Conservation (phyloP, 2,113 vertebrate genomes). For the Seriola dumerili region DNA sequence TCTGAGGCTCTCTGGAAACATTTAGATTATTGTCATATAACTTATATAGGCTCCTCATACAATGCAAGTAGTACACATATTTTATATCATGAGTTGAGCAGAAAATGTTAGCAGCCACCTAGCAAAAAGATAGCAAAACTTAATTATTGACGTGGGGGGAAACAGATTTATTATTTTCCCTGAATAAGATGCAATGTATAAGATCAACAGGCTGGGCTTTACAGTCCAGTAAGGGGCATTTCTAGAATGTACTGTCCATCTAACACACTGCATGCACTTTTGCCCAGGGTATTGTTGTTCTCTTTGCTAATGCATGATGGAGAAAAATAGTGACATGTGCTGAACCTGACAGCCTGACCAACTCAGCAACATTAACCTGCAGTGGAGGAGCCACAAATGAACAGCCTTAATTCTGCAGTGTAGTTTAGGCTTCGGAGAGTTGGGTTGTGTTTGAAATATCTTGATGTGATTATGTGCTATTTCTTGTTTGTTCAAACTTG, state of each 20-base stretch:
- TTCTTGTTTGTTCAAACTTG: background rate
- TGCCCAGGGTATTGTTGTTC: background rate
- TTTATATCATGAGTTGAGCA: background rate
- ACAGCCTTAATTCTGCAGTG: background rate
- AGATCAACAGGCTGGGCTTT: background rate
- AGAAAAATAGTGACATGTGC: background rate
- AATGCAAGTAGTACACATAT: background rate
- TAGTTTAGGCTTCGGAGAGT: background rate
- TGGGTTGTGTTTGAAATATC: background rate
- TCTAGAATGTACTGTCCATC: background rate
- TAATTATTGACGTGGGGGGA: background rate
- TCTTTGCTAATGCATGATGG: background rate
- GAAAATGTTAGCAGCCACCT: background rate
- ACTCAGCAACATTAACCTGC: background rate
- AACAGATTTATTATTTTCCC: background rate
- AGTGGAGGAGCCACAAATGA: background rate
- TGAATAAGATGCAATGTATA: background rate
- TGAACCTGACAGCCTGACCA: background rate
- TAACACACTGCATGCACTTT: background rate
- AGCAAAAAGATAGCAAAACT: background rate
- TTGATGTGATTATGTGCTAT: background rate
- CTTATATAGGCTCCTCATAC: background rate
- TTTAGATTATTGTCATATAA: background rate
- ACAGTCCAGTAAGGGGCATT: too few relatives aligned
- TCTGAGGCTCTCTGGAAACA: background rate